These are phyloP conservation scores for Procavia capensis DNA, from an alignment of 2,113 vertebrate species.

Conservation along the genomic window DNA sequence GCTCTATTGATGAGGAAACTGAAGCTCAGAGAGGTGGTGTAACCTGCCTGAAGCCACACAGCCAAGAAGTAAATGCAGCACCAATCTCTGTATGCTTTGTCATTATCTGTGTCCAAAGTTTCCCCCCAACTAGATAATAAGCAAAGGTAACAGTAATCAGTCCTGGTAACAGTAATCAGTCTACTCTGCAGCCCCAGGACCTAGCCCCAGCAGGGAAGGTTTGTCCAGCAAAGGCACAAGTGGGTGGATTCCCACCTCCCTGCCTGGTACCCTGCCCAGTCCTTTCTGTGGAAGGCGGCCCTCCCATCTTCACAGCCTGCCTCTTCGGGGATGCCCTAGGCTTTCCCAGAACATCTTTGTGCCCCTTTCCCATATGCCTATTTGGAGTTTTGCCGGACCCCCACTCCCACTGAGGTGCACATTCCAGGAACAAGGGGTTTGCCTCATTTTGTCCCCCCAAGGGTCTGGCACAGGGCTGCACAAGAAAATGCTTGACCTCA, in stretches of 20 bases:
- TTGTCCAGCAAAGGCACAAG: background rate
- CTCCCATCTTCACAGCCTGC: background rate
- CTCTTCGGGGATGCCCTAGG: background rate
- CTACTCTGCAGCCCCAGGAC: background rate
- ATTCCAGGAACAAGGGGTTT: background rate
- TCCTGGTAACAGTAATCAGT: too few relatives aligned
- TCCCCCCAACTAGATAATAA: background rate
- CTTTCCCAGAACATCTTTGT: background rate
- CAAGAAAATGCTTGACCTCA: background rate
- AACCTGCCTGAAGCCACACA: background rate
- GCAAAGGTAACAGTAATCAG: too few relatives aligned
- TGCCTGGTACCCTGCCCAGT: background rate
- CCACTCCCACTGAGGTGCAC: background rate
- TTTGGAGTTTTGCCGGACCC: background rate
- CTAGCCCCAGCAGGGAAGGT: background rate
- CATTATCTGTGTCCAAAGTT: background rate
- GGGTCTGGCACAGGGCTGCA: background rate
- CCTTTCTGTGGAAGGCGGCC: background rate
- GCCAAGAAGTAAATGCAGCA: background rate
- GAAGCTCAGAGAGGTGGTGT: background rate
- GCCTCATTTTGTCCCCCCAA: background rate
- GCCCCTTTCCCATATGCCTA: background rate
- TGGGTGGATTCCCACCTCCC: background rate
- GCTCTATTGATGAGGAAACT: background rate
- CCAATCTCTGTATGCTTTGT: background rate